These are phyloP conservation scores for Lepidocyrtinus sp. DNA, from an alignment of 2,888 invertebrate genomes.

Conservation along the genomic window DNA sequence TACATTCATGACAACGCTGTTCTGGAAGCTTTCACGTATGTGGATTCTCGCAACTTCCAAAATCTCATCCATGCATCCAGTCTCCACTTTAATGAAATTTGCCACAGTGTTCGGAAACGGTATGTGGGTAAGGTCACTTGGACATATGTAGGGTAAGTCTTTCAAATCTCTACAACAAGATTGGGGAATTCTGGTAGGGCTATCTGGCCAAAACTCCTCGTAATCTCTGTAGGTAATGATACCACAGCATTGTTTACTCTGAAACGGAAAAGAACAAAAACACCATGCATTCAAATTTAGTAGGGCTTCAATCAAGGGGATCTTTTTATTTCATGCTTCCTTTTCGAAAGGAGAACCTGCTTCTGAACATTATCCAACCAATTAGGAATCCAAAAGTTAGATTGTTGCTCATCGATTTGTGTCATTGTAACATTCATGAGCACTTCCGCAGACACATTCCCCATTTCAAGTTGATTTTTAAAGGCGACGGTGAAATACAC, in stretches of 20 bases:
- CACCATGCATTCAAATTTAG: too few relatives aligned
- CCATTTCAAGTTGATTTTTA: slow-evolving; percentile 25
- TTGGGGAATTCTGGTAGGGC: slow-evolving; percentile 32
- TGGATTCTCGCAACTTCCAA: slow-evolving; percentile 23
- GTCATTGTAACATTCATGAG: slow-evolving; percentile 14
- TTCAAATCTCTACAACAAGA: slow-evolving; percentile 55
- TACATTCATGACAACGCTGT: slow-evolving; percentile 19
- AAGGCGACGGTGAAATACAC: slow-evolving; percentile 37
- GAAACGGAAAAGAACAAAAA: too few relatives aligned
- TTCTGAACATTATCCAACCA: slow-evolving; percentile 63
- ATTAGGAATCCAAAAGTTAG: slow-evolving; percentile 47
- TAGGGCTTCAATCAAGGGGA: too few relatives aligned
- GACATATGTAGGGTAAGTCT: slow-evolving; percentile 32
- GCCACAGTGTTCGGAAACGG: slow-evolving; percentile 48
- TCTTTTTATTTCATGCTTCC: too few relatives aligned
- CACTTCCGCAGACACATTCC: slow-evolving; percentile 17
- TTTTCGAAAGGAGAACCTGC: slow-evolving; percentile 33
- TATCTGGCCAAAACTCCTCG: slow-evolving; percentile 53
- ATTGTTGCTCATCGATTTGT: neutral
- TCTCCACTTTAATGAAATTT: slow-evolving; percentile 53
- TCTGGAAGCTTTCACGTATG: slow-evolving; percentile 36
- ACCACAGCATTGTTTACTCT: slow-evolving; percentile 63
- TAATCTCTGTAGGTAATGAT: slow-evolving; percentile 55
- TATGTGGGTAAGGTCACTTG: slow-evolving; percentile 37
- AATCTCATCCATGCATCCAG: slow-evolving; percentile 55